A percentile compares a stretch with the other conserved stretches of the same genome.
Evolutionary conservation across 2,888 invertebrate species (phyloP).

Genomic region (Leptura quadrifasciata): DNA sequence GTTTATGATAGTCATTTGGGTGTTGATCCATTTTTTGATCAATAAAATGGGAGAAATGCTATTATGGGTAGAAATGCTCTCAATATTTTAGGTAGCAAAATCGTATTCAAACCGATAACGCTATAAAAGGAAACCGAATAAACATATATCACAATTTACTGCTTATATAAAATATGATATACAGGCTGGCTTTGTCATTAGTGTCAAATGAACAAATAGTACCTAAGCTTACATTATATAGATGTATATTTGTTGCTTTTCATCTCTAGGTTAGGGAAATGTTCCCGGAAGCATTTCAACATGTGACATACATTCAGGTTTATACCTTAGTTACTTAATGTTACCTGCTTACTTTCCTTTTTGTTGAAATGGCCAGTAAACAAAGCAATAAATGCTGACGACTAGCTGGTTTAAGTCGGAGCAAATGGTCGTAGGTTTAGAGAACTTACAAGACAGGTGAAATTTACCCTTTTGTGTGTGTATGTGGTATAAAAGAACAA

Average conservation of each 20-base stretch:
- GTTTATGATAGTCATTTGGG: constrained; percentile 66
- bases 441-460: too few species aligned
- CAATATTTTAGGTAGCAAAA: constrained; percentile 51
- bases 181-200: neutral
- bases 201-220: constrained; percentile 8
- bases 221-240: neutral
- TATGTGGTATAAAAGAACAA: too few species aligned
- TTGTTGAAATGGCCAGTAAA: too few species aligned
- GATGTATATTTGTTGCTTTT: neutral
- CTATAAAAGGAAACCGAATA: constrained; percentile 48
- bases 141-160: constrained; percentile 48
- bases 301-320: too few species aligned
- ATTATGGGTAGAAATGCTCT: constrained; percentile 53
- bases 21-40: constrained; percentile 60
- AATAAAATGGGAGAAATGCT: constrained; percentile 57
- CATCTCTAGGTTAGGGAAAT: neutral
- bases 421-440: too few species aligned
- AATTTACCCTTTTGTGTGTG: too few species aligned
- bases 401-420: too few species aligned
- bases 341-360: too few species aligned
- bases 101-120: constrained; percentile 43
- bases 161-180: constrained; percentile 16
- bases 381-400: too few species aligned
- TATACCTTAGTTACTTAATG: too few species aligned
- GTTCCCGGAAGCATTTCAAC: neutral